phyloP scores from a whole-genome alignment of 2,797 vertebrate genomes.

The Pristis pectinata region DNA sequence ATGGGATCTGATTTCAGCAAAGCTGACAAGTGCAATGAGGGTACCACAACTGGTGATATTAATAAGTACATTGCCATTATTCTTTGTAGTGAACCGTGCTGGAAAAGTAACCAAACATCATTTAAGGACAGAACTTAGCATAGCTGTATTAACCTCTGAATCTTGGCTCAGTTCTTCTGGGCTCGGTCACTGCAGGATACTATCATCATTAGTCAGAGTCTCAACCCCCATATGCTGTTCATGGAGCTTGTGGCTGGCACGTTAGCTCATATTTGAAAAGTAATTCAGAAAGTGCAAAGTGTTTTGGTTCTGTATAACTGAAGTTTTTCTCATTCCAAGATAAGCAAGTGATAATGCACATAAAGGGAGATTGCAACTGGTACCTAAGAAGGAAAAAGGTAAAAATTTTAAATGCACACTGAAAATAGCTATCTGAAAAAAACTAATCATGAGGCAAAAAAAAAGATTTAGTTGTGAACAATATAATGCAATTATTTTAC shows the following conservation, averaged over 20 bases:
- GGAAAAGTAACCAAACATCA: background rate
- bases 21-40: background rate
- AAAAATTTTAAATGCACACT: background rate
- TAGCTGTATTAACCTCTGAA: background rate
- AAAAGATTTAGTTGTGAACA: background rate
- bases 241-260: background rate
- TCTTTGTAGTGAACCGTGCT: background rate
- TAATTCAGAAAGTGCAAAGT: background rate
- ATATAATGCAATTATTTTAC: background rate
- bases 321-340: background rate
- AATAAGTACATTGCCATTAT: background rate
- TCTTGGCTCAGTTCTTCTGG: no score
- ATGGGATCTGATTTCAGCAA: background rate
- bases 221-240: background rate
- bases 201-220: background rate
- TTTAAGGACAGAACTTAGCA: background rate
- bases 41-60: background rate
- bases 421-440: background rate
- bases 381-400: background rate
- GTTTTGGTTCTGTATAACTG: background rate
- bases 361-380: background rate
- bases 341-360: background rate
- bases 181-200: background rate
- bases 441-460: background rate
- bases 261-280: background rate